phyloP scores from a whole-genome alignment of 2,113 vertebrate species.

The Anseranas semipalmata region DNA sequence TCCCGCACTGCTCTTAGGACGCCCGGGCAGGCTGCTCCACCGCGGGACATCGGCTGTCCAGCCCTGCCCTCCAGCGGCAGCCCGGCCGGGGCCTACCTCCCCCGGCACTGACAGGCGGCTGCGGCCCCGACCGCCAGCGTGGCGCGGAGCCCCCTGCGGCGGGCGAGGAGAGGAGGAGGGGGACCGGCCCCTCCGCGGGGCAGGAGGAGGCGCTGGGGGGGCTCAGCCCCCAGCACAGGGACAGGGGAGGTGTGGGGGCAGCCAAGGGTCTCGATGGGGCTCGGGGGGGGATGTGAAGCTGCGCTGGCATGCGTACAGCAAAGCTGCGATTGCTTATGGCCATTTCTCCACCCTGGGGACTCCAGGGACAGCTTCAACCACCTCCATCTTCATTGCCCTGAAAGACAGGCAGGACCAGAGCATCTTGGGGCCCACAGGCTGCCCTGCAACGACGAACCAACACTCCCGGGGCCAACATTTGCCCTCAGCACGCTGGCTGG shows the following conservation, averaged over 20 bases:
- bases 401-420: neutral
- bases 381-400: neutral
- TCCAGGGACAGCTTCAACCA: neutral
- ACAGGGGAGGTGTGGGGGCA: neutral
- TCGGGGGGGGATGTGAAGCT: fast-evolving
- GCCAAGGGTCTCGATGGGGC: neutral
- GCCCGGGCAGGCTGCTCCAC: fast-evolving
- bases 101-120: fast-evolving
- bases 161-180: neutral
- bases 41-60: neutral
- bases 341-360: neutral
- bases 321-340: neutral
- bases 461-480: neutral
- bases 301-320: neutral
- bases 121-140: neutral
- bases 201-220: neutral
- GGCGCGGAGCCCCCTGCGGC: neutral
- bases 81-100: neutral
- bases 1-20: neutral
- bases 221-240: neutral
- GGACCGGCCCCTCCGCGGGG: too few species aligned
- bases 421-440: neutral
- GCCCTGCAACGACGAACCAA: neutral
- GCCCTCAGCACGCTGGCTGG: neutral
- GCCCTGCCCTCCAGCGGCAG: neutral